Base-by-base conservation (phyloP, 1,140 invertebrate species). In the Drosophila ficusphila region DNA sequence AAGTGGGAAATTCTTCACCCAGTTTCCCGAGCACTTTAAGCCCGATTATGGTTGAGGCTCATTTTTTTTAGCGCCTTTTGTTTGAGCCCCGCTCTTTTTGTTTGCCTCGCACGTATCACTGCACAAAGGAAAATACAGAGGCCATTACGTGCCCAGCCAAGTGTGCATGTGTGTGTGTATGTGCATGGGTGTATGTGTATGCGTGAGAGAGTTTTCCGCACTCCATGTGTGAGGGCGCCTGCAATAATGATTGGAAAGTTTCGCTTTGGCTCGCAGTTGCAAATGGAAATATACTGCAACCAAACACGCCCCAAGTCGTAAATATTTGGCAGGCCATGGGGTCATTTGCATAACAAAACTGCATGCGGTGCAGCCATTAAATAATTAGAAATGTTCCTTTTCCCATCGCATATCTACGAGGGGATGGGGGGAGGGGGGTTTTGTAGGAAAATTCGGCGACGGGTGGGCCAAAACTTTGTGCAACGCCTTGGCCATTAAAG, bases 281-380 rank as follows among this genome's bases (percentile, higher is more conserved):
- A 44, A 70, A 34, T 68, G 71, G 56, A 76, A 81, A 81, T 77
- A 53, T 77, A 88, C 76, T 86, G 61, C 76, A 76, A 57, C 67
- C 67, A 39, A 56, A 34, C 56, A 70, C 60, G 53, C 56, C 60
- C 64, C 67, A 18, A 62, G 57, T 53, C 81, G 77, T 86, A 86
- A 86, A 86, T 86, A 86, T 86, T 86, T 77, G 76, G 79, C 81
- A 68, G 70, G 27, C 36, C 41, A 78, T 34, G 52, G 39, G 73
- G 69, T 73, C 82, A 88, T 88, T 88, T 88, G 72, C 83, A 88
- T 88, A 88, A 89, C 82, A 88, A 78, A 88, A 88, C 82, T 88
- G 82, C 82, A 88, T 88, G 82, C 70, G 56, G 64, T 57, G 82
- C 65, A 52, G 83, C 78, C 82, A 88, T 88, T 88, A 88, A 89